These are phyloP conservation scores for Micrasema minimum DNA, from an alignment of 1,140 invertebrate species.

Conservation along the genomic window DNA sequence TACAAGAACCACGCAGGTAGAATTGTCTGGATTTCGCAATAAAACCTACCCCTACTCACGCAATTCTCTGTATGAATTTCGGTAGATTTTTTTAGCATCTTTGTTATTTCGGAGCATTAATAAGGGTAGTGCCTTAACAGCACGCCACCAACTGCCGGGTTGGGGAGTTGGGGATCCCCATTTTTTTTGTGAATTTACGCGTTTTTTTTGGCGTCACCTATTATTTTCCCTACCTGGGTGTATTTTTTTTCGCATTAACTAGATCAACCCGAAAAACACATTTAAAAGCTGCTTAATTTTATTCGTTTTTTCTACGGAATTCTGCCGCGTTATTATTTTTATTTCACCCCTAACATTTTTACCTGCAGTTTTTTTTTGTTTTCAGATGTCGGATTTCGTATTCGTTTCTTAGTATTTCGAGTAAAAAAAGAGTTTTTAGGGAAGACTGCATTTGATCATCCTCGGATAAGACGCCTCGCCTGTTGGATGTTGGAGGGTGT, in stretches of 20 bases:
- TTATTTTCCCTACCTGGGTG: conserved; percentile 52
- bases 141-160: conserved; percentile 53
- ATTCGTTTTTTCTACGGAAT: conserved; percentile 48
- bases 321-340: conserved; percentile 48
- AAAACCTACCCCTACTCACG: conserved; percentile 43
- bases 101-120: conserved; percentile 50
- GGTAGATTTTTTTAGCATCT: conserved; percentile 46
- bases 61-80: conserved; percentile 48
- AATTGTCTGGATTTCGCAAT: conserved; percentile 52
- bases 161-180: too few relatives aligned
- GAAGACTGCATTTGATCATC: conserved; percentile 40
- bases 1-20: conserved; percentile 41
- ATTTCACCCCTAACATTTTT: conserved; percentile 49
- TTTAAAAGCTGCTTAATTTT: conserved; percentile 54
- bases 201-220: conserved; percentile 51
- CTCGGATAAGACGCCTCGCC: conserved; percentile 42
- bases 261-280: conserved; percentile 55
- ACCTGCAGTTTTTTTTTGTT: conserved; percentile 48
- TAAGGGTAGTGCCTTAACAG: conserved; percentile 49
- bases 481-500: not conserved
- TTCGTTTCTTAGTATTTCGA: conserved; percentile 43
- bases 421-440: conserved; percentile 46
- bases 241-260: conserved; percentile 53
- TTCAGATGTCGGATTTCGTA: conserved; percentile 42
- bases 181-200: conserved; percentile 50